Percentiles rank a stretch among this genome's conserved stretches.
Evolutionary conservation across 2,113 vertebrate genomes (phyloP).

Genomic region (Manacus vitellinus): DNA sequence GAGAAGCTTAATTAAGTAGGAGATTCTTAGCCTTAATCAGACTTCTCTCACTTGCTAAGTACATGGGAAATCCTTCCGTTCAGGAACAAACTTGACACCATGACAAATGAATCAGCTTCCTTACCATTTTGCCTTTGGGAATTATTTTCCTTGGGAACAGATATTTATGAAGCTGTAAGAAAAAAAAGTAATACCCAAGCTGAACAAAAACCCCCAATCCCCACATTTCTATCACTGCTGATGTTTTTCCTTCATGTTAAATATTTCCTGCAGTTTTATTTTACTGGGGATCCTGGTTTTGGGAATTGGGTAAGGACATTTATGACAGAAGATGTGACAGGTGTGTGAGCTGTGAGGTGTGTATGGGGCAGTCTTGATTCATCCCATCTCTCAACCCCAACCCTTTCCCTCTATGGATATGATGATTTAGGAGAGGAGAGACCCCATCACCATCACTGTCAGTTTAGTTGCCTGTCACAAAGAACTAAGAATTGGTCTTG

Average conservation of each 20-base stretch:
- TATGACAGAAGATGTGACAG: neutral
- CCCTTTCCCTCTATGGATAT: neutral
- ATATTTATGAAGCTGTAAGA: neutral
- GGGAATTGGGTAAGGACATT: neutral
- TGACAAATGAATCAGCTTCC: constrained; percentile 7
- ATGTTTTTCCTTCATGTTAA: neutral
- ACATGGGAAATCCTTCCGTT: constrained; percentile 17
- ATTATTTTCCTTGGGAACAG: constrained; percentile 5
- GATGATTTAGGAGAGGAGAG: neutral
- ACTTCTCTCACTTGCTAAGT: constrained; percentile 29
- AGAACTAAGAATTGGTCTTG: neutral
- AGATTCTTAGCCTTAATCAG: constrained; percentile 41
- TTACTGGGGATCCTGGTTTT: neutral
- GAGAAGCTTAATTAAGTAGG: constrained; percentile 43
- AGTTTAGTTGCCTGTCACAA: neutral
- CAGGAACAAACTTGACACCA: constrained; percentile 42
- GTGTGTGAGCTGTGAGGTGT: neutral
- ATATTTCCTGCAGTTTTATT: neutral
- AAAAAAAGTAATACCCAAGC: neutral
- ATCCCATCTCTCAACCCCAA: neutral
- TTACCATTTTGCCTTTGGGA: neutral
- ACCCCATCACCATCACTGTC: neutral
- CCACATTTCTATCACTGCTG: neutral
- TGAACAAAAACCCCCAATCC: neutral
- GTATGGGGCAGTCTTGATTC: neutral